These are phyloP conservation scores for Microtus richardsoni DNA, from an alignment of 2,113 vertebrate genomes.

Conservation along the genomic window DNA sequence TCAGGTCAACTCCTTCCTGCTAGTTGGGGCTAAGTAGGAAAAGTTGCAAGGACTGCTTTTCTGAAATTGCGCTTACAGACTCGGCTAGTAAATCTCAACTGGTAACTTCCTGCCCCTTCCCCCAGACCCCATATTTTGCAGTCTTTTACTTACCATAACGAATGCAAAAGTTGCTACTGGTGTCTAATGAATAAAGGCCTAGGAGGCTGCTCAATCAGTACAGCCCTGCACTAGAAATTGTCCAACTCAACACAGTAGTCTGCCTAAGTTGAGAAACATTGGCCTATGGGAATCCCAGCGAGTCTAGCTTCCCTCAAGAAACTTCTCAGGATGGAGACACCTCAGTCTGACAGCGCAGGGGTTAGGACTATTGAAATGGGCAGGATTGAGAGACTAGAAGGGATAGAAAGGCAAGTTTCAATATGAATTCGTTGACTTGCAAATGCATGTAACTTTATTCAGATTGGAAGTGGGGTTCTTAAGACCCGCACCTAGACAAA, in stretches of 20 bases:
- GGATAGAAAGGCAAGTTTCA: constrained; percentile 2
- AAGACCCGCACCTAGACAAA: constrained; percentile 11
- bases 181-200: background rate
- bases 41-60: background rate
- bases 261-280: background rate
- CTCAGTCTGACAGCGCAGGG: background rate
- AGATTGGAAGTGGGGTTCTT: constrained; percentile 27
- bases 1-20: background rate
- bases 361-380: background rate
- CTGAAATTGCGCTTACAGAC: background rate
- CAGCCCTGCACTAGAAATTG: background rate
- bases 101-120: background rate
- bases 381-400: background rate
- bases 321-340: background rate
- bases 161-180: background rate
- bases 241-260: background rate
- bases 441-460: constrained; percentile 55
- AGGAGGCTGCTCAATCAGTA: background rate
- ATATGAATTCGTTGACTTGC: constrained; percentile 47
- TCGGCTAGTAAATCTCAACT: background rate
- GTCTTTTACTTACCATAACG: background rate
- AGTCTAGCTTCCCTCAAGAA: background rate
- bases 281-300: background rate
- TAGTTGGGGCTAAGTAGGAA: background rate
- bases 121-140: background rate